phyloP scores from a whole-genome alignment of 2,888 invertebrate species.

The Chironomus tentans region DNA sequence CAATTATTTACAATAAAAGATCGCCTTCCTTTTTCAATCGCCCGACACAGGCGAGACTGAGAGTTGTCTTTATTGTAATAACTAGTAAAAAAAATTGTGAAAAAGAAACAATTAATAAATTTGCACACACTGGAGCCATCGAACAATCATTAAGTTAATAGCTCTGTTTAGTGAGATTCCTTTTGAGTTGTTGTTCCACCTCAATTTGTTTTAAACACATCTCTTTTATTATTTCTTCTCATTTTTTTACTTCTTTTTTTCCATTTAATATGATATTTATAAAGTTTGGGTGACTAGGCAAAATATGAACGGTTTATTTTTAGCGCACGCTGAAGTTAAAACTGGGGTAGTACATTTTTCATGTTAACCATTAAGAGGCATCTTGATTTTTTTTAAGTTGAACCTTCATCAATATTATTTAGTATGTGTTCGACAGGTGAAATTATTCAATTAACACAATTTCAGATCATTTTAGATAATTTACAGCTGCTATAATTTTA shows the following conservation, averaged over 20 bases:
- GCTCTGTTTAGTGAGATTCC: slow-evolving; percentile 18
- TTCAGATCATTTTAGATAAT: not conserved
- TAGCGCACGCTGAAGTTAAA: too few species aligned
- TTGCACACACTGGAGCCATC: not conserved
- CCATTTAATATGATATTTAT: not conserved
- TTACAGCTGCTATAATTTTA: slow-evolving; percentile 3
- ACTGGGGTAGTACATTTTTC: not conserved
- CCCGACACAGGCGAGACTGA: not conserved
- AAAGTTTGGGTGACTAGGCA: slow-evolving; percentile 16
- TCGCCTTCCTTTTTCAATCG: not conserved
- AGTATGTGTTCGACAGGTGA: slow-evolving; percentile 10
- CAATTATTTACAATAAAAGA: not conserved
- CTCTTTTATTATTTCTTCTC: not conserved
- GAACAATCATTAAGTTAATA: slow-evolving; percentile 21
- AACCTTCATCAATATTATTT: not conserved
- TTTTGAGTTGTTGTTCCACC: slow-evolving; percentile 16
- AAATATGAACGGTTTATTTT: not conserved
- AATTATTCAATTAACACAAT: slow-evolving; percentile 18
- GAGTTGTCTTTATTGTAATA: slow-evolving; percentile 5
- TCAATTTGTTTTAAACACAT: slow-evolving; percentile 11
- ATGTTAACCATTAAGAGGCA: too few species aligned
- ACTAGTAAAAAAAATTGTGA: not conserved
- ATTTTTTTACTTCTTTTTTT: not conserved
- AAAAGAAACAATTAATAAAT: slow-evolving; percentile 21
- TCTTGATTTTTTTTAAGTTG: not conserved